phyloP scores from a whole-genome alignment of 2,797 vertebrate species.

The Momotus momota region DNA sequence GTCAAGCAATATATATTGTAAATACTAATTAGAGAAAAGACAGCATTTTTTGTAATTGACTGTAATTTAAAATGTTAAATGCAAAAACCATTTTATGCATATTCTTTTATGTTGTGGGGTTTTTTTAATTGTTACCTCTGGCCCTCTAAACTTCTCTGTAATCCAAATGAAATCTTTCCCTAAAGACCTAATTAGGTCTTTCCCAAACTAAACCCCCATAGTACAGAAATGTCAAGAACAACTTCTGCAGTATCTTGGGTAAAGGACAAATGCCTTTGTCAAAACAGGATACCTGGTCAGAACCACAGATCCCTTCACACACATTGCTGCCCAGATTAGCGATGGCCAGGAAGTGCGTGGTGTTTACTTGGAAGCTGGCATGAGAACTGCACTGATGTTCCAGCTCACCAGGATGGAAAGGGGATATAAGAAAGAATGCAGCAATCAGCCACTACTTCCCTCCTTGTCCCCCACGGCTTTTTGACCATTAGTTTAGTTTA shows the following conservation, averaged over 20 bases:
- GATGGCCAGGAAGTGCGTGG: constrained; percentile 70
- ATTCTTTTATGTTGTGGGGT: neutral
- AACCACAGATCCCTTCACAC: constrained; percentile 37
- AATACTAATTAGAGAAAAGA: constrained; percentile 11
- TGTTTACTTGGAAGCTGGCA: constrained; percentile 64
- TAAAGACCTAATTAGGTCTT: constrained; percentile 62
- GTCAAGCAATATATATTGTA: neutral
- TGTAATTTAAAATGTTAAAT: constrained; percentile 1
- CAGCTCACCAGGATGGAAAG: neutral
- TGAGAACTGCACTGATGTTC: constrained; percentile 45
- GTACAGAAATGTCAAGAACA: constrained; percentile 59
- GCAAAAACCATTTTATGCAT: neutral
- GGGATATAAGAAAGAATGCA: constrained; percentile 20
- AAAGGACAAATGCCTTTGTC: constrained; percentile 72
- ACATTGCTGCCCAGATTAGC: constrained; percentile 66
- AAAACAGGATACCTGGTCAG: constrained; percentile 75
- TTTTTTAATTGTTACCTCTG: constrained; percentile 47
- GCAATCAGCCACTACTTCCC: constrained; percentile 22
- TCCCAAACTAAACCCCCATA: neutral
- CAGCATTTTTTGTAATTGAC: neutral
- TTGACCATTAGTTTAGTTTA: constrained; percentile 52
- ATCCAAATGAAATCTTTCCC: constrained; percentile 63
- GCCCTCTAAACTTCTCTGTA: constrained; percentile 23
- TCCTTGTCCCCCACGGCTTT: neutral
- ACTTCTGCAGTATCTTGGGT: constrained; percentile 35